Percentiles rank a stretch among this genome's conserved stretches.
Evolutionary conservation across 1,140 invertebrate genomes (phyloP).

Genomic region (Chelonus insularis): DNA sequence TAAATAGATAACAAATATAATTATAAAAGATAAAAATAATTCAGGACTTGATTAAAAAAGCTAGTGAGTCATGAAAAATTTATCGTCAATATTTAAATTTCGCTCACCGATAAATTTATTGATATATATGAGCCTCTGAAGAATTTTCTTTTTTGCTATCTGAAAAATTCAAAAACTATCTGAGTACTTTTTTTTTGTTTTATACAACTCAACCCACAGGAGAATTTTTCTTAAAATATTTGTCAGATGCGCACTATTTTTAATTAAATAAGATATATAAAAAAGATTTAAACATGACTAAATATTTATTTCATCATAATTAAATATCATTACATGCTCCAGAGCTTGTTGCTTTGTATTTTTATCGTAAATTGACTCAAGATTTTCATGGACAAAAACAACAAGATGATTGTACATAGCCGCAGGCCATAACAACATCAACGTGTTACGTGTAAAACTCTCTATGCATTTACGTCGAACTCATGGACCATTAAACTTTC

Average conservation of each 20-base stretch:
- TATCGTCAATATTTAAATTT: background rate
- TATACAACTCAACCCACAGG: background rate
- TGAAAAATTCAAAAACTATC: background rate
- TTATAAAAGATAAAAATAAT: background rate
- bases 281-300: no score
- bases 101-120: background rate
- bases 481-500: conserved; percentile 30
- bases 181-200: background rate
- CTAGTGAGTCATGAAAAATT: background rate
- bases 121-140: background rate
- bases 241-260: no score
- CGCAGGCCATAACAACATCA: conserved; percentile 25
- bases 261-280: no score
- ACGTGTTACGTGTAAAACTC: conserved; percentile 30
- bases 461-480: conserved; percentile 29
- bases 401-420: conserved; percentile 22
- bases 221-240: background rate
- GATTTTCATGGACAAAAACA: conserved; percentile 26
- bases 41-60: background rate
- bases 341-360: conserved; percentile 13
- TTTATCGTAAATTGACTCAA: background rate
- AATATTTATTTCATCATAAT: conserved; percentile 8
- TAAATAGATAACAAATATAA: no score
- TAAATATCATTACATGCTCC: background rate
- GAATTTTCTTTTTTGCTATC: background rate